Evolutionary conservation across 2,888 invertebrate genomes (phyloP).

Genomic region (Sericinus montela): DNA sequence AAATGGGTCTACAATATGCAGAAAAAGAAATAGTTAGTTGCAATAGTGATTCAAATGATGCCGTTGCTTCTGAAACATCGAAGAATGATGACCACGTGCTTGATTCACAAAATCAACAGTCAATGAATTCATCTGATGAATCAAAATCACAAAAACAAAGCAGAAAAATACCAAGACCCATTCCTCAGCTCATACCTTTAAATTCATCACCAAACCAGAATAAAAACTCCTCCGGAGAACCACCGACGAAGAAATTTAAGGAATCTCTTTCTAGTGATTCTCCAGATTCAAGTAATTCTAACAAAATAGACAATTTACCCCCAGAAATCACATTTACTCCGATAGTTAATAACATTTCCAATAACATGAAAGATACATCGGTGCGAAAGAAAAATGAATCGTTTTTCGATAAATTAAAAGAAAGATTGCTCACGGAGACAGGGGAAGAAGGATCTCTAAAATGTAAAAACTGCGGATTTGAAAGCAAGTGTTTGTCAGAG

Average conservation of each 20-base stretch:
- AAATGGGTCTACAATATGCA: slow-evolving; percentile 59
- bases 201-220: slow-evolving; percentile 68
- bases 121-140: slow-evolving; percentile 45
- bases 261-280: slow-evolving; percentile 35
- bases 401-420: slow-evolving; percentile 90
- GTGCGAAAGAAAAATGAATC: slow-evolving; percentile 83
- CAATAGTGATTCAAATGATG: slow-evolving; percentile 69
- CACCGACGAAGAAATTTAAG: slow-evolving; percentile 64
- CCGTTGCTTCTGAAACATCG: slow-evolving; percentile 38
- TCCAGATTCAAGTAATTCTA: slow-evolving; percentile 26
- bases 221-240: slow-evolving; percentile 55
- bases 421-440: slow-evolving; percentile 83
- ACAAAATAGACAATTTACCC: slow-evolving; percentile 41
- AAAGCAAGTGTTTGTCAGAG: slow-evolving; percentile 90
- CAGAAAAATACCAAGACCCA: slow-evolving; percentile 78
- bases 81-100: slow-evolving; percentile 42
- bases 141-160: slow-evolving; percentile 47
- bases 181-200: slow-evolving; percentile 88
- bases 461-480: slow-evolving; percentile 85
- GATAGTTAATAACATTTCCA: slow-evolving; percentile 30
- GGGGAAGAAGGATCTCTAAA: slow-evolving; percentile 82
- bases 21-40: slow-evolving; percentile 61
- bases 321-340: slow-evolving; percentile 52
- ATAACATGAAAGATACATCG: slow-evolving; percentile 43
- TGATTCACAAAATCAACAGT: slow-evolving; percentile 37